These are phyloP conservation scores for Pterostichus madidus DNA, from an alignment of 2,888 invertebrate genomes.

Conservation along the genomic window DNA sequence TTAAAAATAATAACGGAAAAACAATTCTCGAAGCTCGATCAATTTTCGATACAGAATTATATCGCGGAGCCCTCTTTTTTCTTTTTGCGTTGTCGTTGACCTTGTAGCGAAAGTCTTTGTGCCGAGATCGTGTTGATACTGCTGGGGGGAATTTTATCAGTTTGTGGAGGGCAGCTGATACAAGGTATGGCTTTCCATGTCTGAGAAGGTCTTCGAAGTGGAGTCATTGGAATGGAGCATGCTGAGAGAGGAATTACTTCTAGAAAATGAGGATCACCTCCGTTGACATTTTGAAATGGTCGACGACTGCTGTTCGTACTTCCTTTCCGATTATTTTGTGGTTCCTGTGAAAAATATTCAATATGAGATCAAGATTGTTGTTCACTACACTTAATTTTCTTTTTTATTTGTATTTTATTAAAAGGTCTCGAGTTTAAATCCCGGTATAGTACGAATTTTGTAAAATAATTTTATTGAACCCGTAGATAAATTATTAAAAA, in stretches of 20 bases:
- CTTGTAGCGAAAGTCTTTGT: conserved; percentile 71
- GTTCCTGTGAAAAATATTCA: conserved; percentile 64
- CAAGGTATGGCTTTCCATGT: conserved; percentile 75
- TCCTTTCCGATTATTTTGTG: conserved; percentile 59
- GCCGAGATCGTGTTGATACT: conserved; percentile 70
- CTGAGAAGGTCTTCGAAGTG: conserved; percentile 75
- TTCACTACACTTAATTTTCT: no score
- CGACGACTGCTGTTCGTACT: conserved; percentile 64
- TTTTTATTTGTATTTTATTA: no score
- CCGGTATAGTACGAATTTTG: no score
- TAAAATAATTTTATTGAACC: no score
- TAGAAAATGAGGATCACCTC: conserved; percentile 75
- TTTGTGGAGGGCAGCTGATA: conserved; percentile 70
- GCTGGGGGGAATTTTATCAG: conserved; percentile 64
- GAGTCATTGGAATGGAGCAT: conserved; percentile 78
- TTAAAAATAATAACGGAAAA: conserved; percentile 87
- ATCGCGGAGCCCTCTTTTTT: conserved; percentile 81
- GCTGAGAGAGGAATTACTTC: conserved; percentile 84
- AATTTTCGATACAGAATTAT: conserved; percentile 90
- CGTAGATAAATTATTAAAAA: no score
- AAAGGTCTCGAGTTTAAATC: no score
- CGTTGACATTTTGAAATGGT: conserved; percentile 68
- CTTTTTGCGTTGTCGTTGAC: conserved; percentile 72
- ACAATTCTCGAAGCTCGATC: conserved; percentile 87
- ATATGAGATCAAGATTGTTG: no score